Evolutionary conservation across 2,797 vertebrate species (phyloP), one percentile per base, ranked within the genome.

Genomic region (Cossypha polioptera): DNA sequence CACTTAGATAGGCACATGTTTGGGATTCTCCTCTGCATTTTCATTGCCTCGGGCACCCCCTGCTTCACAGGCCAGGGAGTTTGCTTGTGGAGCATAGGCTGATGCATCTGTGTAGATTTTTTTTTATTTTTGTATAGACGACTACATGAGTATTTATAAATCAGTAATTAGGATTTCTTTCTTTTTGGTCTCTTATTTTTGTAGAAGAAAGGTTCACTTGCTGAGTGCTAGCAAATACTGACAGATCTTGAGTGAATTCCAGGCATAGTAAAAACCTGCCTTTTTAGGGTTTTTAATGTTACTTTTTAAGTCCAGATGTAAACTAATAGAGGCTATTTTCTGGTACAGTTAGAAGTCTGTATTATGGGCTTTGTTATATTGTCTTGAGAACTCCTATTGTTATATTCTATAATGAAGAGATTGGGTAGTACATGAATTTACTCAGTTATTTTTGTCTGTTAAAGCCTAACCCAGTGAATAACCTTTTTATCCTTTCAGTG

Each of bases 1-100:
- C 0, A 0, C 68, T 62, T 50, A 12, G 25, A 10, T 47, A 13
- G 25, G 11, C 36, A 0, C 24, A 2, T 10, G 3, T 28, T 19
- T 24, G 35, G 33, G 33, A 20, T 33, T 78, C 62, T 53, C 26
- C 26, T 75, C 16, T 16, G 35, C 28, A 20, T 29, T 0, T 50
- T 71, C 7, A 3, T 54, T 1, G 2, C 74, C 35, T 72, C 35
- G 16, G 58, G 53, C 38, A 48, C 18, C 28, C 35, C 35, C 86
- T 4, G 0, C 63, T 50, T 61, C 13, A 2, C 11, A n/a, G 51
- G 8, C n/a, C 38, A 11, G 16, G 58, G 58, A 61, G 9, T 13
- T 86, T 33, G 31, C 76, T 26, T 63, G 33, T 45, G 69, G 48
- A 65, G 20, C 78, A 57, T 0, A 13, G 20, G 16, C 53, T 61